A percentile compares a stretch with the other conserved stretches of the same genome.
phyloP scores from a whole-genome alignment of 2,113 vertebrate species.

The Oreocharis arfaki region DNA sequence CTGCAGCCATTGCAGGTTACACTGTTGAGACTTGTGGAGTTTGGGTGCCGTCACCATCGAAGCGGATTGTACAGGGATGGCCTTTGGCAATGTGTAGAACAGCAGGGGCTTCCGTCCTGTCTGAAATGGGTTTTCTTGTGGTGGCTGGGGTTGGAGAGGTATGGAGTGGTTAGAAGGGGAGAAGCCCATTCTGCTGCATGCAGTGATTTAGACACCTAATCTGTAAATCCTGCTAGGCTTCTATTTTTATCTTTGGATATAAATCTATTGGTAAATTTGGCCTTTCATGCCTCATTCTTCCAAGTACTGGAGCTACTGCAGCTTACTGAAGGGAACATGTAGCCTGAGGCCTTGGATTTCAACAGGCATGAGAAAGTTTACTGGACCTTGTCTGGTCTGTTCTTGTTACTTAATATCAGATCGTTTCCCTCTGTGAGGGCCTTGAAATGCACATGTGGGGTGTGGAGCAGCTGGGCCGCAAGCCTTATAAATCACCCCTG shows the following conservation, averaged over 20 bases:
- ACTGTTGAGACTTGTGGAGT: not conserved
- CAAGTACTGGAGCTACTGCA: not conserved
- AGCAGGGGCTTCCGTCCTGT: not conserved
- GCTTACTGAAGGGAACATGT: not conserved
- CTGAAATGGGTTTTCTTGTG: not conserved
- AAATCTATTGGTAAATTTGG: conserved; percentile 37
- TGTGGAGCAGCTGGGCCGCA: not conserved
- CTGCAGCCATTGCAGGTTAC: not conserved
- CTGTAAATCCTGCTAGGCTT: conserved; percentile 21
- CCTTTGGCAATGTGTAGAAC: not conserved
- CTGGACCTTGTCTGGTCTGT: not conserved
- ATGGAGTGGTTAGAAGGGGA: conserved; percentile 3
- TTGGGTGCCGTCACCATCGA: not conserved
- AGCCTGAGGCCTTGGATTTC: not conserved
- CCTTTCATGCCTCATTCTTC: not conserved
- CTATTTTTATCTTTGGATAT: conserved; percentile 43
- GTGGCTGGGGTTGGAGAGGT: conserved; percentile 20
- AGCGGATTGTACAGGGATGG: not conserved
- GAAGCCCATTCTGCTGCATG: not conserved
- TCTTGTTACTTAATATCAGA: not conserved
- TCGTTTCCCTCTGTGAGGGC: not conserved
- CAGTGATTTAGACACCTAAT: conserved; percentile 7
- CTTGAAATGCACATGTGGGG: not conserved
- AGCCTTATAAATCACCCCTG: not conserved
- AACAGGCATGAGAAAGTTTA: not conserved